These are phyloP conservation scores for Phalacrocorax pelagicus DNA, from an alignment of 2,113 vertebrate species.

Conservation along the genomic window DNA sequence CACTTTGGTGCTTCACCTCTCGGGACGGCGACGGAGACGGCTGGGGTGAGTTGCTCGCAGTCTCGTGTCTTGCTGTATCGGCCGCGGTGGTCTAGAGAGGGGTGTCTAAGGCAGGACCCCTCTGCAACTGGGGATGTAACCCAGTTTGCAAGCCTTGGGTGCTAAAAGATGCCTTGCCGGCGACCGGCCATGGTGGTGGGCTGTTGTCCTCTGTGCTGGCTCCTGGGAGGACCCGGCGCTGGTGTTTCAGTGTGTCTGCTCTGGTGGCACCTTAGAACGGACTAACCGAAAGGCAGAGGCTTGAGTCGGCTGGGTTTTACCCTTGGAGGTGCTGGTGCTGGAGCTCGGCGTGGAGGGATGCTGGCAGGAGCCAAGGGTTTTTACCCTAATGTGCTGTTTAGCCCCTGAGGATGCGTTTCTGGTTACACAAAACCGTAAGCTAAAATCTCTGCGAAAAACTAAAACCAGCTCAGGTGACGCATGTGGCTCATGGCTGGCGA, in stretches of 20 bases:
- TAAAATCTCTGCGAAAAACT: too few relatives aligned
- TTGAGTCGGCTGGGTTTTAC: accelerated
- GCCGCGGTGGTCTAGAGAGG: neutral
- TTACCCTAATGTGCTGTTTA: accelerated
- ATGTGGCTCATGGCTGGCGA: too few relatives aligned
- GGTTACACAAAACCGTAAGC: too few relatives aligned
- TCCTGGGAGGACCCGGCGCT: accelerated
- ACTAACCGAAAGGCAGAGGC: accelerated
- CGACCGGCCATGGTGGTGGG: accelerated
- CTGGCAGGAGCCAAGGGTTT: neutral
- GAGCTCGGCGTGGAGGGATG: neutral
- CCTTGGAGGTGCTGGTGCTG: accelerated
- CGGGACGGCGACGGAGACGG: accelerated
- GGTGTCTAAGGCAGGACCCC: neutral
- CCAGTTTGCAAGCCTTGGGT: too few relatives aligned
- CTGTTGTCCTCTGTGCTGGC: neutral
- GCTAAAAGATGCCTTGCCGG: accelerated
- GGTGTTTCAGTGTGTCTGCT: accelerated
- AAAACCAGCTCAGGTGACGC: neutral
- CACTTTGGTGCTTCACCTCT: neutral
- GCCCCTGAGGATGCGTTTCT: accelerated
- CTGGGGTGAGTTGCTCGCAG: accelerated
- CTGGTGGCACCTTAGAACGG: neutral
- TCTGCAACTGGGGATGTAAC: accelerated
- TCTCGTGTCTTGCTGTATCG: accelerated